A percentile compares a stretch with the other conserved stretches of the same genome.
Evolutionary conservation across 2,888 invertebrate genomes (phyloP).

Genomic region (Agonopterix subpropinquella): DNA sequence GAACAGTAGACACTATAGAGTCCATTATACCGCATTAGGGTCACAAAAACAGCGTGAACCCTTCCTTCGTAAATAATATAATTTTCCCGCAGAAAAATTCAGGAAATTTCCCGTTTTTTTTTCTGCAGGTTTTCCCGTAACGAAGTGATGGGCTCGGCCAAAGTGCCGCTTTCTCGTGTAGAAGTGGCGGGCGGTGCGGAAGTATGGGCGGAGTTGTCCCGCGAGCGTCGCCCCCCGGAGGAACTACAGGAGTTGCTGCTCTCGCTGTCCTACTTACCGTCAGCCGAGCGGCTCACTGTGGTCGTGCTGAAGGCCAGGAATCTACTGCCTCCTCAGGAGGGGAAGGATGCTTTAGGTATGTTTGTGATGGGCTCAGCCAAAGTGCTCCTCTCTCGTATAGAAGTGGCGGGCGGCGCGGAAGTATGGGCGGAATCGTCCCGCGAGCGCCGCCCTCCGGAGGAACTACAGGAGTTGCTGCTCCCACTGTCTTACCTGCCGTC

Average conservation of each 20-base stretch:
- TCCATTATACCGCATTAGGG: constrained; percentile 86
- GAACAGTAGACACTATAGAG: constrained; percentile 83
- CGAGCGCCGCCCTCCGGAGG: constrained; percentile 87
- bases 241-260: constrained; percentile 88
- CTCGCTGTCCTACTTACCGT: constrained; percentile 91
- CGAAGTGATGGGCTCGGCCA: constrained; percentile 90
- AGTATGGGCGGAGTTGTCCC: constrained; percentile 91
- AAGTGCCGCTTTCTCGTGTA: constrained; percentile 84
- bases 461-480: constrained; percentile 87
- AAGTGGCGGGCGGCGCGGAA: constrained; percentile 85
- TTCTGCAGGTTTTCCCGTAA: constrained; percentile 86
- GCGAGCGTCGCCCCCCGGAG: constrained; percentile 87
- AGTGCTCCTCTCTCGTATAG: constrained; percentile 84
- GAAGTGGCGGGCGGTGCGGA: constrained; percentile 86
- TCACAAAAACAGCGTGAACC: constrained; percentile 89
- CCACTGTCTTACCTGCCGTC: constrained; percentile 92
- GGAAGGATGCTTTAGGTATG: constrained; percentile 80
- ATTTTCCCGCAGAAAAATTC: too few species aligned
- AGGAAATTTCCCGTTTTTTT: too few species aligned
- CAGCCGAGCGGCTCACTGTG: constrained; percentile 89
- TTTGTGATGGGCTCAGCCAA: constrained; percentile 87
- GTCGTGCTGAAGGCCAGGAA: constrained; percentile 90
- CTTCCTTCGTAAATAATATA: constrained; percentile 84
- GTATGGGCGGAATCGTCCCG: constrained; percentile 92
- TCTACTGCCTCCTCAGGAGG: constrained; percentile 81